phyloP scores from a whole-genome alignment of 2,797 vertebrate species.

The Avahi laniger region DNA sequence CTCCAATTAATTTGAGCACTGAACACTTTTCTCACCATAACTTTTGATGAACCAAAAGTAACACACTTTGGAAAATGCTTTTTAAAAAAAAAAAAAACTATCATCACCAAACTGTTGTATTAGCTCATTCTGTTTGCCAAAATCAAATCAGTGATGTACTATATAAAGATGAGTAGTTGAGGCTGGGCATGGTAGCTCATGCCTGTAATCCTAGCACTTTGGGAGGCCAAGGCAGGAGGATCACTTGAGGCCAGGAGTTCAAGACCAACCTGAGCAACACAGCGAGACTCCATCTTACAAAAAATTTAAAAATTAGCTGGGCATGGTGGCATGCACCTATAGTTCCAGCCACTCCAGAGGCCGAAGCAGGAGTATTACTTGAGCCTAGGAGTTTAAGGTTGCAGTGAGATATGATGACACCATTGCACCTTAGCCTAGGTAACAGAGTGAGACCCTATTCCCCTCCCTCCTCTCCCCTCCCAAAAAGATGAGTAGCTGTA shows the following conservation, averaged over 20 bases:
- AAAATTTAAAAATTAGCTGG: background rate
- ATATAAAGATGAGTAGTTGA: background rate
- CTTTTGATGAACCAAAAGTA: background rate
- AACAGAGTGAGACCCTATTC: background rate
- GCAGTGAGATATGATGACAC: background rate
- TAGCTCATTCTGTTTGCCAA: background rate
- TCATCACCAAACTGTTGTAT: background rate
- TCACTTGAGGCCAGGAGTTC: background rate
- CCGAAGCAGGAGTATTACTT: background rate
- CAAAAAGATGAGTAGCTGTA: background rate
- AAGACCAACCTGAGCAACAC: background rate
- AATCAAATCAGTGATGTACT: background rate
- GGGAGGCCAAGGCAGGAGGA: background rate
- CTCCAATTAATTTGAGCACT: background rate
- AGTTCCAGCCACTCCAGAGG: background rate
- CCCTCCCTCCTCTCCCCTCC: background rate
- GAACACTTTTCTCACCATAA: background rate
- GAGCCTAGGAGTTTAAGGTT: background rate
- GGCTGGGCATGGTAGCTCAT: background rate
- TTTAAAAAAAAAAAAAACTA: background rate
- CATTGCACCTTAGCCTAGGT: background rate
- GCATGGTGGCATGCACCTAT: background rate
- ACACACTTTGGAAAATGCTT: background rate
- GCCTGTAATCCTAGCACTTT: background rate
- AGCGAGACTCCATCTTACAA: background rate